phyloP scores from a whole-genome alignment of 2,888 invertebrate species.

The Scaeva pyrastri region DNA sequence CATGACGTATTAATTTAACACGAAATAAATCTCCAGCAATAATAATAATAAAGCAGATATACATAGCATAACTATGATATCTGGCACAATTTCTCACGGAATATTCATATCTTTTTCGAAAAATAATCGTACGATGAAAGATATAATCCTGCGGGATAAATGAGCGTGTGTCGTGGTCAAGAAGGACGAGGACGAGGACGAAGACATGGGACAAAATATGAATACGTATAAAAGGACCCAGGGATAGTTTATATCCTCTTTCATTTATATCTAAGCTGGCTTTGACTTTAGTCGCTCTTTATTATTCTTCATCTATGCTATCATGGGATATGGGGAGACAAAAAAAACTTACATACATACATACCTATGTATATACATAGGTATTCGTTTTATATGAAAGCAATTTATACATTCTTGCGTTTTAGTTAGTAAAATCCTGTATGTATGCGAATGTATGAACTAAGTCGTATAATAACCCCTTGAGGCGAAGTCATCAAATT shows the following conservation, averaged over 20 bases:
- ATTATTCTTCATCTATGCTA: background rate
- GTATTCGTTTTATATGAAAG: slow-evolving; percentile 8
- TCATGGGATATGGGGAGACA: background rate
- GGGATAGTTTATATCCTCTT: slow-evolving; percentile 24
- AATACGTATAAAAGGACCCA: slow-evolving; percentile 23
- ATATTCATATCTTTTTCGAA: slow-evolving; percentile 23
- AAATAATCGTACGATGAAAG: slow-evolving; percentile 41
- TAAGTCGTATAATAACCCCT: slow-evolving; percentile 31
- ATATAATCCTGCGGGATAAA: slow-evolving; percentile 40
- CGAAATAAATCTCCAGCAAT: slow-evolving; percentile 8
- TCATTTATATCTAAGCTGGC: slow-evolving; percentile 25
- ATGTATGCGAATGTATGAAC: background rate
- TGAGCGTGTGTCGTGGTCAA: slow-evolving; percentile 10
- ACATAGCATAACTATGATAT: background rate
- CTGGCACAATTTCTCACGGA: slow-evolving; percentile 30
- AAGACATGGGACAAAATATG: too few relatives aligned
- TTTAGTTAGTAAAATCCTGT: slow-evolving; percentile 31
- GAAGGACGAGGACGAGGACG: background rate
- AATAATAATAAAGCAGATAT: background rate
- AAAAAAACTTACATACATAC: background rate
- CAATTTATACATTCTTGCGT: slow-evolving; percentile 18
- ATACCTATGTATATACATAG: too few relatives aligned
- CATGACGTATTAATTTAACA: background rate
- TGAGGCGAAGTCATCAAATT: slow-evolving; percentile 52
- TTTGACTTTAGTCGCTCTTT: slow-evolving; percentile 7